Evolutionary conservation across 1,140 invertebrate genomes (phyloP), one percentile per base, ranked within the genome.

Genomic region (Oncopodura yosiiana): DNA sequence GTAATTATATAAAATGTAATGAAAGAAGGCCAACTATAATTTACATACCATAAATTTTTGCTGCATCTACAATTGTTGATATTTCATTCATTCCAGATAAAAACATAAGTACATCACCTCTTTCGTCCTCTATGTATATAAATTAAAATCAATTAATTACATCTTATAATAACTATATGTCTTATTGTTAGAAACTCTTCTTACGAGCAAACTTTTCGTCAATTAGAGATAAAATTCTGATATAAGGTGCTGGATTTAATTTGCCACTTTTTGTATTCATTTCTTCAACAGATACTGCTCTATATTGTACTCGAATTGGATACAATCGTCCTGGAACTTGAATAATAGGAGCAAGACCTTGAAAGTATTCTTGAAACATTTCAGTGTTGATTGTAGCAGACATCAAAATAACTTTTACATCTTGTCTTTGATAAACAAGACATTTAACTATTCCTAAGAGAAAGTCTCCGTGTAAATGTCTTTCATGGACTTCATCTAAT

Each of bases 361-460:
- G 75, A 73, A 98, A 99, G 72, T 94, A 99, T 57, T 81, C 74
- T 58, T 79, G 78, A 72, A 98, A 99, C 1, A 98, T 74, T 60
- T 92, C 75, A 37, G 98, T 84, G 73, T 99, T 99, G 36, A 99
- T 97, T 2, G 95, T 99, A 12, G 95, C 95, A 5, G 93, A 97
- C 95, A 99, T 99, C 0, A 99, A 77, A 16, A 99, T 82, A 5
- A 99, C 72, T 72, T 95, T 95, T 3, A 98, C 70, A 66, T 95
- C 81, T 16, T 74, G 66, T 48, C 86, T 74, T 69, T 85, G 83
- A 65, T 84, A 77, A 37, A 94, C 73, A 4, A 98, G 68, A 37
- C 90, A 94, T 68, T 94, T 93, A 48, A 96, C 77, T 6, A 97
- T 80, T 3, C 93, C 91, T 6, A 98, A 72, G 16, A 99, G 73